A percentile compares a stretch with the other conserved stretches of the same genome.
phyloP scores from a whole-genome alignment of 1,140 invertebrate species.

The Lucilia sericata region DNA sequence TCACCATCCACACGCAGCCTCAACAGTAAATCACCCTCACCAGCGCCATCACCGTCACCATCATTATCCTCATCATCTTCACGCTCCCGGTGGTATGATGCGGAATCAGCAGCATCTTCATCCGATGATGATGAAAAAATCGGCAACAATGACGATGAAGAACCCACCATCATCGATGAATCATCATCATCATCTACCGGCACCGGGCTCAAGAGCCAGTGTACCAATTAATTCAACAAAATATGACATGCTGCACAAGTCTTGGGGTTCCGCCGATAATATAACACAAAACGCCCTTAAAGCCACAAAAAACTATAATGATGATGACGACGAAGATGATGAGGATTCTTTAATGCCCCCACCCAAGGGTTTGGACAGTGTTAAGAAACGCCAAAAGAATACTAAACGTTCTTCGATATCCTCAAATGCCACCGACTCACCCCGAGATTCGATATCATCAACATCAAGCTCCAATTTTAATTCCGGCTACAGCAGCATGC shows the following conservation, averaged over 20 bases:
- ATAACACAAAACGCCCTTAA: slow-evolving; percentile 72
- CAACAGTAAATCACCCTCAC: slow-evolving; percentile 58
- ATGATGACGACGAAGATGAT: slow-evolving; percentile 55
- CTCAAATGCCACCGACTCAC: slow-evolving; percentile 61
- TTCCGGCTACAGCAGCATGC: slow-evolving; percentile 71
- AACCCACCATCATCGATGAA: slow-evolving; percentile 36
- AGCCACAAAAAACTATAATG: background rate
- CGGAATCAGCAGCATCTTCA: slow-evolving; percentile 59
- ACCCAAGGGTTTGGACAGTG: slow-evolving; percentile 73
- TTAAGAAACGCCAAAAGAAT: slow-evolving; percentile 72
- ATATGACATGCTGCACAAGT: slow-evolving; percentile 76
- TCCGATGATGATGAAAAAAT: slow-evolving; percentile 56
- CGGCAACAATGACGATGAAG: slow-evolving; percentile 32
- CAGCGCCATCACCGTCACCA: slow-evolving; percentile 67
- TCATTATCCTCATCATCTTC: slow-evolving; percentile 68
- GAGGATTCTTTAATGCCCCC: slow-evolving; percentile 76
- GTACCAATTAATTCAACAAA: slow-evolving; percentile 54
- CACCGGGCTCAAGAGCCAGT: slow-evolving; percentile 52
- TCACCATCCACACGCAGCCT: slow-evolving; percentile 48
- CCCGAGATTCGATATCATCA: slow-evolving; percentile 63
- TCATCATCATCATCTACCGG: background rate
- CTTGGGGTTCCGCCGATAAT: slow-evolving; percentile 89
- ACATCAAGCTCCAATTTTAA: slow-evolving; percentile 63
- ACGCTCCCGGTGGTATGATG: slow-evolving; percentile 66
- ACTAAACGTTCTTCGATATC: slow-evolving; percentile 74